These are phyloP conservation scores for Liasis olivaceus DNA, from an alignment of 2,797 vertebrate species.

Conservation along the genomic window DNA sequence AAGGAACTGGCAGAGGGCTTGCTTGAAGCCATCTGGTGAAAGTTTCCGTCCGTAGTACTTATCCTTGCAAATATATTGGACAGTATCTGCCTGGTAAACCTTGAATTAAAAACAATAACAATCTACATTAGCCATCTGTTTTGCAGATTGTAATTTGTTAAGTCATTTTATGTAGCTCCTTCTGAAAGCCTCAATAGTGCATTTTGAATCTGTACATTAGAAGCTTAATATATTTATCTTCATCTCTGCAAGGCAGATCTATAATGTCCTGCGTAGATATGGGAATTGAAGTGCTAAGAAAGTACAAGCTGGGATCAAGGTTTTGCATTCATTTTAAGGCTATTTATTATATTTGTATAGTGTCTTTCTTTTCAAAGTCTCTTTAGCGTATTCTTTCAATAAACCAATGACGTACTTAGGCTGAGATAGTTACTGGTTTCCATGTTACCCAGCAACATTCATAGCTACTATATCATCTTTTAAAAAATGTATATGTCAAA, in stretches of 20 bases:
- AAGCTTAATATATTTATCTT: not conserved
- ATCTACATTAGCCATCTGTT: not conserved
- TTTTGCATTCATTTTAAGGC: not conserved
- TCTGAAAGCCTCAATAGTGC: not conserved
- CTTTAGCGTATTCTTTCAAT: not conserved
- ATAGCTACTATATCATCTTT: not conserved
- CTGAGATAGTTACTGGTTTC: not conserved
- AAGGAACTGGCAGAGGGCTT: conserved; percentile 74
- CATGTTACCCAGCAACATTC: not conserved
- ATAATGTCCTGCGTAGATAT: not conserved
- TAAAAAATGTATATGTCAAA: not conserved
- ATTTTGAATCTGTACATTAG: not conserved
- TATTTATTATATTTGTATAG: not conserved
- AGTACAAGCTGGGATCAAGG: not conserved
- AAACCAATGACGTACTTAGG: not conserved
- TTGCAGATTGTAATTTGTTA: not conserved
- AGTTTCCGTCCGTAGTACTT: conserved; percentile 78
- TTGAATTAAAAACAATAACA: conserved; percentile 41
- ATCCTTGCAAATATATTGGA: conserved; percentile 78
- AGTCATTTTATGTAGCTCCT: not conserved
- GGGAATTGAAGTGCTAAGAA: not conserved
- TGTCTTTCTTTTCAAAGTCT: not conserved
- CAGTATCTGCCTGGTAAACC: conserved; percentile 75
- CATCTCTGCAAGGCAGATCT: not conserved
- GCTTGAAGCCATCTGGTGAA: conserved; percentile 69